Base-by-base conservation (phyloP, 2,797 vertebrate genomes). In the Alca torda region DNA sequence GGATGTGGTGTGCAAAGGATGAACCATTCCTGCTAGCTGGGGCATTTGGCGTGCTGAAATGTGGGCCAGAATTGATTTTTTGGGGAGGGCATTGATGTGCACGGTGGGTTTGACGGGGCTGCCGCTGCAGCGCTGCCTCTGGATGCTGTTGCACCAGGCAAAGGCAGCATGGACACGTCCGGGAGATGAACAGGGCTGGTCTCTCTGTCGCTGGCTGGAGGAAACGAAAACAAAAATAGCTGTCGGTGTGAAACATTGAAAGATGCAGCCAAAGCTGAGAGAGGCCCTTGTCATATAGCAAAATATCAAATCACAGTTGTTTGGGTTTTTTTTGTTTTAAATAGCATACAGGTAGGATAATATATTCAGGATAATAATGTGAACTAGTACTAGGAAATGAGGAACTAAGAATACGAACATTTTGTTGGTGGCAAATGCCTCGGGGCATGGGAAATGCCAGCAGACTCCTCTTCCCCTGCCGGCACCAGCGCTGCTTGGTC, bases 111-210 rank as follows among this genome's bases (percentile, higher is more conserved):
- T 48, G 74, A 56, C 0, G 2, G 43, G 70, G 17, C 11, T 10
- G 50, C 48, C 11, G 3, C 39, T 5, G 8, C 2, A 4, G 48
- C 4, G 0, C 25, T 56, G 67, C 59, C n/a, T 82, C 23, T 0
- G 3, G 83, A 17, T 69, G 48, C 60, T 53, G 48, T 13, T 54
- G 23, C 3, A 2, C 33, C 67, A 46, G 26, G 11, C 8, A 35
- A 76, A 53, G 76, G 41, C 51, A 50, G 53, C 20, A 16, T 0
- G 5, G 45, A 15, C 19, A 3, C 1, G 13, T n/a, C 15, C 3
- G 60, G 28, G 46, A n/a, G 48, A 15, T 10, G n/a, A 24, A 16
- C 31, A 13, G 50, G 23, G 23, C 17, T 60, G 65, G 30, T 7
- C 67, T 54, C 84, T 81, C 39, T 5, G 1, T 39, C 61, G 10